Percentiles rank a stretch among this genome's conserved stretches.
phyloP scores from a whole-genome alignment of 2,113 vertebrate species.

The Atherinomorus stipes region DNA sequence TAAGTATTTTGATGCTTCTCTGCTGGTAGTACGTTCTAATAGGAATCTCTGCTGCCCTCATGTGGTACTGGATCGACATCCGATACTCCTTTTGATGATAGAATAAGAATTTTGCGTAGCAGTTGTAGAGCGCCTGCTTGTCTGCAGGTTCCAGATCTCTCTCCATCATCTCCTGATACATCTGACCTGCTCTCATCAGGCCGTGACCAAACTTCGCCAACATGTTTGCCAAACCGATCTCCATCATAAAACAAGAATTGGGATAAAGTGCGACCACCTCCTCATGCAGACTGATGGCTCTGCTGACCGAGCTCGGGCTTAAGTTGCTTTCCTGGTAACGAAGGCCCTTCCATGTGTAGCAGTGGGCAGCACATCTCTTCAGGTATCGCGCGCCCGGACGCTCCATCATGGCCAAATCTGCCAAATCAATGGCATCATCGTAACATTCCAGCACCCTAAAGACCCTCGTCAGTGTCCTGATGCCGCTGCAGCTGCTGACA shows the following conservation, averaged over 20 bases:
- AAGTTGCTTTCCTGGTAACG: background rate
- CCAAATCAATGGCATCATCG: constrained; percentile 48
- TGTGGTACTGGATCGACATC: constrained; percentile 33
- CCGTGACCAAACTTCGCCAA: background rate
- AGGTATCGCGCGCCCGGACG: constrained; percentile 51
- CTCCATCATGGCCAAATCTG: constrained; percentile 34
- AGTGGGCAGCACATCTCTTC: constrained; percentile 37
- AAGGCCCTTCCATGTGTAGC: constrained; percentile 52
- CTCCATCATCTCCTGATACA: constrained; percentile 43
- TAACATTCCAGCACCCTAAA: background rate
- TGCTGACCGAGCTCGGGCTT: background rate
- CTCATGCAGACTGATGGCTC: constrained; percentile 27
- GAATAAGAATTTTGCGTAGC: constrained; percentile 37
- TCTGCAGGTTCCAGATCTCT: constrained; percentile 7
- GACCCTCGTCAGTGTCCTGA: constrained; percentile 23
- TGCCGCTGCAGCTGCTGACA: constrained; percentile 51
- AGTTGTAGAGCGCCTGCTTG: constrained; percentile 42
- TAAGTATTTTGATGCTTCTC: constrained; percentile 41
- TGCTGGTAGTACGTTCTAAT: background rate
- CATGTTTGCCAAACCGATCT: constrained; percentile 38
- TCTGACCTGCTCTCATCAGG: background rate
- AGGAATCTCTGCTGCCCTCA: constrained; percentile 45
- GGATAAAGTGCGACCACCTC: constrained; percentile 56
- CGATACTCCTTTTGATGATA: background rate
- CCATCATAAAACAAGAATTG: background rate